These are phyloP conservation scores for Magallana ariakensis DNA, from an alignment of 1,140 invertebrate genomes.

Conservation along the genomic window DNA sequence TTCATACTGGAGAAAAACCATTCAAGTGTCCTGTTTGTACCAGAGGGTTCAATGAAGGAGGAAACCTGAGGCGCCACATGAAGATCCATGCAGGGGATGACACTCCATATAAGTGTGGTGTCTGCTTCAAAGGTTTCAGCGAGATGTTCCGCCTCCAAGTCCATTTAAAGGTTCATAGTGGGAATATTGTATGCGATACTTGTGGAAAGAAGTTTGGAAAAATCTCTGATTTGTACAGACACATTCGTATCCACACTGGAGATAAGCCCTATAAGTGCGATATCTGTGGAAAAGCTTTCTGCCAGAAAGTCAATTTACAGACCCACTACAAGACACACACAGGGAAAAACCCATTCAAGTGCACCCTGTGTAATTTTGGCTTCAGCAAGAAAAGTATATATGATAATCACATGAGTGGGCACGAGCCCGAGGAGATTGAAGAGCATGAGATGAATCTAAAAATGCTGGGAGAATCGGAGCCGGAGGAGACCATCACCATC, in stretches of 20 bases:
- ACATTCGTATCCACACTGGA: conserved; percentile 89
- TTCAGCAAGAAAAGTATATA: conserved; percentile 96
- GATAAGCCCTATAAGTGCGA: conserved; percentile 80
- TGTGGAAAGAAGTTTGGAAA: conserved; percentile 56
- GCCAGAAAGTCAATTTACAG: conserved; percentile 57
- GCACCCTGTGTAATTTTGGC: conserved; percentile 92
- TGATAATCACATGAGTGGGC: conserved; percentile 95
- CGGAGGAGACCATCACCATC: neutral
- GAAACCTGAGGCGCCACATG: conserved; percentile 58
- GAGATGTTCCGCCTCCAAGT: conserved; percentile 52
- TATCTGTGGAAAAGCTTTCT: conserved; percentile 75
- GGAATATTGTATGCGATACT: conserved; percentile 54
- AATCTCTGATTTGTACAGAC: conserved; percentile 57
- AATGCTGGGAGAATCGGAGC: conserved; percentile 1
- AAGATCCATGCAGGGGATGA: conserved; percentile 58
- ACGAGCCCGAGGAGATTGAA: conserved; percentile 80
- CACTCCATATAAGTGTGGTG: conserved; percentile 57
- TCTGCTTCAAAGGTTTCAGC: conserved; percentile 58
- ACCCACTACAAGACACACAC: conserved; percentile 86
- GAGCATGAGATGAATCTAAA: conserved; percentile 38
- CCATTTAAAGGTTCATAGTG: conserved; percentile 57
- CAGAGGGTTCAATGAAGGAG: conserved; percentile 57
- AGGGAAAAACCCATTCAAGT: conserved; percentile 97
- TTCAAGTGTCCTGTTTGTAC: conserved; percentile 58
- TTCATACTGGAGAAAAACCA: conserved; percentile 62